phyloP scores from a whole-genome alignment of 2,113 vertebrate genomes.

The Urocynchramus pylzowi region DNA sequence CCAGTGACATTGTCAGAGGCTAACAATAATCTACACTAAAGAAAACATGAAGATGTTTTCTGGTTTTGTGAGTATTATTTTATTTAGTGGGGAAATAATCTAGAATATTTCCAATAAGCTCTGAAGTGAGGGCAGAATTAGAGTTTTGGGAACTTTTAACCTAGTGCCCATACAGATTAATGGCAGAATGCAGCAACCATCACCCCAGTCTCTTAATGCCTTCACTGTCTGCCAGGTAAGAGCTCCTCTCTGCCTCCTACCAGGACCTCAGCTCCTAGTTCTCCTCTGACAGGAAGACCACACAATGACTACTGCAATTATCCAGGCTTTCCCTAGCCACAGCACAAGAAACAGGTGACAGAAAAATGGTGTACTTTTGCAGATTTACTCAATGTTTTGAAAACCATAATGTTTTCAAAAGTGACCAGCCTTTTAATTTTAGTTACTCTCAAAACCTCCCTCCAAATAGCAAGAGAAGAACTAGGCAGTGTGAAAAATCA shows the following conservation, averaged over 20 bases:
- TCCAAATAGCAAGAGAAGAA: background rate
- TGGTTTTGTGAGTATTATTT: background rate
- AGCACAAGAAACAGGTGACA: background rate
- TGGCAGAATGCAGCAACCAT: background rate
- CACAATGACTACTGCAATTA: background rate
- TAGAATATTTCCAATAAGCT: background rate
- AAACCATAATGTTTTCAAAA: background rate
- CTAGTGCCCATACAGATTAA: background rate
- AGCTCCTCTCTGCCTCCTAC: background rate
- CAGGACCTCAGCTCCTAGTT: background rate
- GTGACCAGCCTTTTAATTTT: background rate
- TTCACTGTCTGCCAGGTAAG: background rate
- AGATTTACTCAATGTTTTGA: background rate
- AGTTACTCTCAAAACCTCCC: background rate
- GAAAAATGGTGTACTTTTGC: background rate
- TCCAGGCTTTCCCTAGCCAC: background rate
- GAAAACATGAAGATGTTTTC: background rate
- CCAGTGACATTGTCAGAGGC: background rate
- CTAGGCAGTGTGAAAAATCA: background rate
- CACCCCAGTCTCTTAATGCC: background rate
- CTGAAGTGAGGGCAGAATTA: background rate
- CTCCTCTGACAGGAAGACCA: background rate
- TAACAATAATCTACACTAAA: background rate
- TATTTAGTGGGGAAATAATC: background rate
- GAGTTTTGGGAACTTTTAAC: background rate